These are phyloP conservation scores for Ochropleura plecta DNA, from an alignment of 2,888 invertebrate genomes.

Conservation along the genomic window DNA sequence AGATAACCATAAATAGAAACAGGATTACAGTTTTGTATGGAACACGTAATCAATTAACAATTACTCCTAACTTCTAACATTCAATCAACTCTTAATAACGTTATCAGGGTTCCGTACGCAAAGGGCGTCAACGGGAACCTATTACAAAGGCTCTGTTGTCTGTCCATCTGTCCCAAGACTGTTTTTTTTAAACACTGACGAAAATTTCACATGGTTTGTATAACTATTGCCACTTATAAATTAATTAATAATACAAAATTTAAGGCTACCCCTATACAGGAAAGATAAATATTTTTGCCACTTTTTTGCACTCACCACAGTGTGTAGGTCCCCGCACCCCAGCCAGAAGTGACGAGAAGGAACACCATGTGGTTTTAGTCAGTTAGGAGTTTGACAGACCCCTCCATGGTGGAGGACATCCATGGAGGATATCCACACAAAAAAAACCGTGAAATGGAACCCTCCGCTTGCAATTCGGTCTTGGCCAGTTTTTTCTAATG, in stretches of 20 bases:
- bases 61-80: slow-evolving; percentile 37
- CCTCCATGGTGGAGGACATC: no score
- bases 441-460: background rate
- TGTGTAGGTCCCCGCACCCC: no score
- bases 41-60: slow-evolving; percentile 43
- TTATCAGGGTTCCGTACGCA: slow-evolving; percentile 6
- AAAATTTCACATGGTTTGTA: background rate
- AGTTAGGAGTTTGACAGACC: no score
- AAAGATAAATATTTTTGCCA: no score
- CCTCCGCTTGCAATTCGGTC: background rate
- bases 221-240: background rate
- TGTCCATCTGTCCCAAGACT: background rate
- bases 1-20: slow-evolving; percentile 32
- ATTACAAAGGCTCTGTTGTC: background rate
- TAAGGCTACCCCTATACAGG: background rate
- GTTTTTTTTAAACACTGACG: no score
- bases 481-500: slow-evolving; percentile 31
- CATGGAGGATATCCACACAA: no score
- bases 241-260: background rate
- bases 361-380: no score
- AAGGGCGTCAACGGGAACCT: background rate
- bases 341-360: no score
- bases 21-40: slow-evolving; percentile 33
- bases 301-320: no score
- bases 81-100: slow-evolving; percentile 30